Base-by-base conservation (phyloP, 1,140 invertebrate genomes). In the Aphidius ervi region DNA sequence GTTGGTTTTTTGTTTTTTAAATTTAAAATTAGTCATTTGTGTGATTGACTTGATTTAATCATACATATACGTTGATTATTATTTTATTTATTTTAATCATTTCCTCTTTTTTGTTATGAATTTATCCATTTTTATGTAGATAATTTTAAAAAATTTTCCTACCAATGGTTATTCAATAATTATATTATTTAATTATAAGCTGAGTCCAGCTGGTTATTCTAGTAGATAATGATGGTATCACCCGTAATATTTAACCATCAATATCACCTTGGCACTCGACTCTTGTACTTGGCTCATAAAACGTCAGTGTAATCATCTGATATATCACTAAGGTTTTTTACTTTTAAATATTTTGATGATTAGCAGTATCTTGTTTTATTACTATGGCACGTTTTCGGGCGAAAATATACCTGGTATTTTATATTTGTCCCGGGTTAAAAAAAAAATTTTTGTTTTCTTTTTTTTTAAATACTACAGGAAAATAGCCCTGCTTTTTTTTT, bases 261-360 rank as follows among this genome's bases (percentile, higher is more conserved):
- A 39, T 9, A n/a, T 41, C 9, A 20, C n/a, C 23, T 49, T 10
- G 7, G 23, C 31, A 10, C 49, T 58, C 31, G 64, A 70, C 71
- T 73, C 72, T 75, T 75, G 73, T 75, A 76, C 74, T 74, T 70
- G 64, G 68, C 63, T 67, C 62, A 65, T 67, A 72, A 73, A 75
- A 75, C 73, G 68, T 66, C 56, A 59, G 61, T 65, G 62, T 58
- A 20, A 63, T 63, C 63, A 31, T 31, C 23, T 31, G 23, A 31
- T 31, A 31, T 31, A 31, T 31, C 4, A 31, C 23, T 31, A 31
- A 31, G 23, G 23, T 31, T 31, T 31, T 1, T 31, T 31, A 3
- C 4, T 31, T 31, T 31, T 31, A 31, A 31, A 31, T 31, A 31
- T 69, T 68, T 55, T 56, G 16, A 56, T 23, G 43, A 31, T 31